Base-by-base conservation (phyloP, 2,888 invertebrate genomes). In the Ornithoptera priamus region DNA sequence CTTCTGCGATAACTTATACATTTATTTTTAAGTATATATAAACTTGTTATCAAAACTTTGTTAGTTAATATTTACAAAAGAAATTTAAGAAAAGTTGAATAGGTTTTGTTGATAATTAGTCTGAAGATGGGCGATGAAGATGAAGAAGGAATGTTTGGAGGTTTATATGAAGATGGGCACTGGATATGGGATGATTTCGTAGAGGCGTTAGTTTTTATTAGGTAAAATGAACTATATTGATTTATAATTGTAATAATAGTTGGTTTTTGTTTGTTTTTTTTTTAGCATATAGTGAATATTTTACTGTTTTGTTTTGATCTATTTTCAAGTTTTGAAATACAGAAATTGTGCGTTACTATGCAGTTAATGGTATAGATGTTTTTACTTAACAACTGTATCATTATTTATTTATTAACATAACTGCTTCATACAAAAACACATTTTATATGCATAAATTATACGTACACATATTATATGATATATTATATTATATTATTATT, bases 141-240 rank as follows among this genome's bases (percentile, higher is more conserved):
- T 0, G 90, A 91, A 2, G 90, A 91, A 73, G 86, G 80, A 20
- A 78, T 67, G 0, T 89, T 87, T 69, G 87, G 86, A 30, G 90
- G 90, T 17, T 62, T 85, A 62, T 92, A 85, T 71, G 91, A 91
- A 73, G 81, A 89, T 74, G 94, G 94, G 0, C 90, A 91, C 74
- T 94, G 94, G 94, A 78, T 77, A 10, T 94, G 94, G 93, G 90
- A 93, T 71, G 90, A 93, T 1, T 67, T 62, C 22, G 71, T 72
- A 3, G 75, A 80, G 59, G 77, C 75, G 46, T 75, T 92, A 69
- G 69, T 80, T 65, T 92, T 90, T 79, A 73, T 88, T 39, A 91
- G 90, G 92, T 89, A 63, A 64, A 53, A 18, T 3, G 5, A 3
- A 17, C 17, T n/a, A n/a, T n/a, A 12, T 53, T 53, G 6, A n/a